Percentiles rank a stretch among this genome's conserved stretches.
Conservation (phyloP, 2,797 vertebrate genomes). For the Brachymystax lenok region DNA sequence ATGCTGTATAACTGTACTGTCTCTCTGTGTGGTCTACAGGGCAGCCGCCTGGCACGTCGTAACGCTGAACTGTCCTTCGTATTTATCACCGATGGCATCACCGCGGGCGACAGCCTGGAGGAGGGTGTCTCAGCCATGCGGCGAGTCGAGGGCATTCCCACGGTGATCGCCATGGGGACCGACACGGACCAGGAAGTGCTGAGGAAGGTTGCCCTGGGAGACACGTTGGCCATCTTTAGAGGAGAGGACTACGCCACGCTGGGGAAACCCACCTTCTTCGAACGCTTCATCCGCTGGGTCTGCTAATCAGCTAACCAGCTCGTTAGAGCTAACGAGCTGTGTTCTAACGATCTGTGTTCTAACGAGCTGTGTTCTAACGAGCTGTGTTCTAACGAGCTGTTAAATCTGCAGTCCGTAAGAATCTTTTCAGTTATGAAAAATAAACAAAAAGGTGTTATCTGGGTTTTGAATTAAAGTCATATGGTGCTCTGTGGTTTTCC, state of each 20-base stretch:
- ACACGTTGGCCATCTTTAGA: conserved; percentile 86
- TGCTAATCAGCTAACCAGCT: conserved; percentile 78
- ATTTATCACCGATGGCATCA: conserved; percentile 94
- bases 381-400: conserved; percentile 36
- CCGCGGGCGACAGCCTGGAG: conserved; percentile 81
- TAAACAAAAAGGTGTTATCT: neutral
- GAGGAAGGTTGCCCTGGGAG: conserved; percentile 86
- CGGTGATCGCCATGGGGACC: conserved; percentile 85
- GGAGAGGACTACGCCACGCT: conserved; percentile 84
- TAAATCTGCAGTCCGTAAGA: conserved; percentile 22
- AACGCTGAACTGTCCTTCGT: conserved; percentile 92
- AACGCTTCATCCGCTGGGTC: conserved; percentile 94
- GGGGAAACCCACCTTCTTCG: conserved; percentile 84
- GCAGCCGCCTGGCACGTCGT: conserved; percentile 70
- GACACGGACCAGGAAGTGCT: conserved; percentile 89
- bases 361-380: conserved; percentile 25
- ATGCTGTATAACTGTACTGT: neutral
- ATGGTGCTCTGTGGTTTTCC: neutral
- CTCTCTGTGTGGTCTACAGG: conserved; percentile 17
- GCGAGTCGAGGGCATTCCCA: conserved; percentile 86
- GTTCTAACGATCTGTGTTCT: conserved; percentile 24
- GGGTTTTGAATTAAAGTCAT: neutral
- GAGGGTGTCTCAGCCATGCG: conserved; percentile 90
- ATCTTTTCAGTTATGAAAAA: neutral
- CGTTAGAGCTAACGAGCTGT: conserved; percentile 44